phyloP scores from a whole-genome alignment of 2,797 vertebrate species.

The Takifugu rubripes region DNA sequence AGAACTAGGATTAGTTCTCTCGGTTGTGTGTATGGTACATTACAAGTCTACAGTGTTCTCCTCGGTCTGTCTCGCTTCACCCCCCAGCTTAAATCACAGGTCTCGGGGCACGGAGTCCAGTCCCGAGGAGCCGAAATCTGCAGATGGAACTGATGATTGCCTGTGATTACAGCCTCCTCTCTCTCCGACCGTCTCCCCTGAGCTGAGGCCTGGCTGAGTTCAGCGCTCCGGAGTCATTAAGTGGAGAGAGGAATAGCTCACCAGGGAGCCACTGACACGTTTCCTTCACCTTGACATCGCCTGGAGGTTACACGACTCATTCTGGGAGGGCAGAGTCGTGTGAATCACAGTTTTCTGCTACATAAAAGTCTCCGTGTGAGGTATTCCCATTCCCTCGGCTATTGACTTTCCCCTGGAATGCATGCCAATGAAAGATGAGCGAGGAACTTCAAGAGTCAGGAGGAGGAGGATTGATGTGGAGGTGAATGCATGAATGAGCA shows the following conservation, averaged over 20 bases:
- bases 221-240: constrained; percentile 60
- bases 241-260: constrained; percentile 50
- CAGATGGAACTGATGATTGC: constrained; percentile 65
- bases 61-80: constrained; percentile 27
- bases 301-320: constrained; percentile 63
- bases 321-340: constrained; percentile 43
- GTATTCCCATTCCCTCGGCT: constrained; percentile 36
- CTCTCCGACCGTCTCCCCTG: constrained; percentile 45
- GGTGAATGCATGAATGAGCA: constrained; percentile 18
- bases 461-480: constrained; percentile 24
- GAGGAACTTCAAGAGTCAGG: constrained; percentile 6
- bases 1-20: not conserved
- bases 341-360: constrained; percentile 50
- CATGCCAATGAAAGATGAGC: constrained; percentile 29
- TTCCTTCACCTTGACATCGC: constrained; percentile 71
- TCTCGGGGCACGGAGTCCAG: constrained; percentile 38
- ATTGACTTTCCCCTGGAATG: constrained; percentile 28
- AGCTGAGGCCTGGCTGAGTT: constrained; percentile 51
- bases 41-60: constrained; percentile 20
- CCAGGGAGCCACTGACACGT: constrained; percentile 54
- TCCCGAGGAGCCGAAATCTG: constrained; percentile 45
- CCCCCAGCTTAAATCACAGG: constrained; percentile 52
- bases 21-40: not conserved
- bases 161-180: constrained; percentile 66
- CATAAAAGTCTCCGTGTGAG: constrained; percentile 48